phyloP scores from a whole-genome alignment of 2,113 vertebrate species.

The Pituophis catenifer region DNA sequence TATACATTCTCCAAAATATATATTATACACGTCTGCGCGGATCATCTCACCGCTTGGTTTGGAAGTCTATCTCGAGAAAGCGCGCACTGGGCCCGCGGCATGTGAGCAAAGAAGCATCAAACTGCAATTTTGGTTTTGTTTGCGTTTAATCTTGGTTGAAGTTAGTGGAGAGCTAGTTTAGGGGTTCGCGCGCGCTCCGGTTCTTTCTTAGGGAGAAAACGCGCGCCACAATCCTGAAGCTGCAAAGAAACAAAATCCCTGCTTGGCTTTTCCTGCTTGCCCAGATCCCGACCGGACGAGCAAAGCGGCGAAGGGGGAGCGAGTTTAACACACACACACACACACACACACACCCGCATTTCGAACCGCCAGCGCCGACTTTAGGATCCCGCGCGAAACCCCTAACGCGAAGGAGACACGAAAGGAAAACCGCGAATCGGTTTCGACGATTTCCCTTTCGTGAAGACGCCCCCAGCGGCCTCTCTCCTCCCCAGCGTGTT shows the following conservation, averaged over 20 bases:
- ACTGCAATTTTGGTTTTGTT: background rate
- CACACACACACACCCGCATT: no score
- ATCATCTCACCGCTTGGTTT: background rate
- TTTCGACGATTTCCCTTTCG: background rate
- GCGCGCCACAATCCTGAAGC: background rate
- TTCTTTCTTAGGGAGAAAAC: background rate
- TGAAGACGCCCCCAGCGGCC: background rate
- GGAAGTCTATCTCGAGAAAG: background rate
- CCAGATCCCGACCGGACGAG: background rate
- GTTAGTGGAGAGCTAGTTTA: background rate
- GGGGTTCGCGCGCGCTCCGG: background rate
- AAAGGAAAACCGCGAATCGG: background rate
- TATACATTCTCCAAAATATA: background rate
- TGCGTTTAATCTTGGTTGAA: background rate
- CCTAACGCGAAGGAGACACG: background rate
- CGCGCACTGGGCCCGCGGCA: constrained; percentile 69
- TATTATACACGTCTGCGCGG: background rate
- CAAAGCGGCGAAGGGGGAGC: background rate
- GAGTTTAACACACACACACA: no score
- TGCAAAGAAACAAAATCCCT: background rate
- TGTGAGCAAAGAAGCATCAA: constrained; percentile 7
- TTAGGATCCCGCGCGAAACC: background rate
- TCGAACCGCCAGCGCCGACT: background rate
- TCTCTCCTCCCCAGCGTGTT: background rate
- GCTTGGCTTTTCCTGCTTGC: background rate